Evolutionary conservation across 2,888 invertebrate genomes (phyloP), one percentile per base, ranked within the genome.

Genomic region (Pollenia labialis): DNA sequence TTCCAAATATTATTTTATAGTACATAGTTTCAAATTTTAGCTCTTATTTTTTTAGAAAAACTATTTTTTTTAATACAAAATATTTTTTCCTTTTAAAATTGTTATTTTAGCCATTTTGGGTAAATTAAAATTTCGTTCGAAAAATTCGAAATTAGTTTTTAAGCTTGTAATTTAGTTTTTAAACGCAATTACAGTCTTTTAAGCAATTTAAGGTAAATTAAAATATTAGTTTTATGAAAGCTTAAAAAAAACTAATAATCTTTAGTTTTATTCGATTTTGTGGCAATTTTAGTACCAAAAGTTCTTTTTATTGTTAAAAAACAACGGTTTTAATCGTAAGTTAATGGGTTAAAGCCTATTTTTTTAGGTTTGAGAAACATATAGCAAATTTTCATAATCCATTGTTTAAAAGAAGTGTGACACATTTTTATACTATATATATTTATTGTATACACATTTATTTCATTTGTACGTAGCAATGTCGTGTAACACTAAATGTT

Each of bases 351-450:
- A 6, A 32, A 32, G 6, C 4, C 32, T 32, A 6, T 54, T 40
- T 9, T 6, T 48, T 11, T 2, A 9, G 44, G 71, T 44, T 56
- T 72, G 64, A 54, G 64, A 12, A 72, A 81, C 72, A 81, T 71
- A 46, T 81, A 76, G 60, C 71, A 60, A 76, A 69, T 82, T 76
- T 64, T 69, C 64, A 46, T 62, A 62, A 76, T 54, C 54, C 62
- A 62, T 64, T 62, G 69, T 52, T 62, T 32, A 32, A 16, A 64
- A 74, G 48, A 23, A 46, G 81, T 74, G 77, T 87, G 84, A 84
- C 87, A 84, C 84, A 87, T 84, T 52, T 48, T 52, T 69, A 80
- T 84, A 77, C 64, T 83, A 66, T 18, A 58, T n/a, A 40, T 32
- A 40, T 23, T 18, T 46, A 32, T 32, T 32, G 32, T 32, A 32